A percentile compares a stretch with the other conserved stretches of the same genome.
These are phyloP conservation scores for Artibeus lituratus DNA, from an alignment of 2,797 vertebrate genomes.

Conservation along the genomic window DNA sequence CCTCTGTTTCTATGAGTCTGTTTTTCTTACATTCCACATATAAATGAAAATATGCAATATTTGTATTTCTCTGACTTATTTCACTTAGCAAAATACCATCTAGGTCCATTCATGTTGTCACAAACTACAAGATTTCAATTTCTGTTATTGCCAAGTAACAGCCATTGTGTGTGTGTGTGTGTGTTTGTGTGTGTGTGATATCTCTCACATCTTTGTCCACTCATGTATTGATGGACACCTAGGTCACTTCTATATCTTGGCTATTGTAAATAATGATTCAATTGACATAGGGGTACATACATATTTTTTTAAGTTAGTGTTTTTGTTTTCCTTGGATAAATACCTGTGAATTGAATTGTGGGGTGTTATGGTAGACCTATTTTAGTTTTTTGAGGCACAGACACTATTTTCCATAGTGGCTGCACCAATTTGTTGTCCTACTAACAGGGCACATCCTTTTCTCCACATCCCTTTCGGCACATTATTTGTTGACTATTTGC, in stretches of 20 bases:
- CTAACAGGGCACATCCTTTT: not conserved
- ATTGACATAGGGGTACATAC: not conserved
- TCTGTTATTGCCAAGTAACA: no score
- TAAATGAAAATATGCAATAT: no score
- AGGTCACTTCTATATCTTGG: not conserved
- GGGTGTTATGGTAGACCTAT: not conserved
- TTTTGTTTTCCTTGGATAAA: no score
- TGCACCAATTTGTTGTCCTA: not conserved
- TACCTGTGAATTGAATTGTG: not conserved
- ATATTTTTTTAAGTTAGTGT: not conserved
- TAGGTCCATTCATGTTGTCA: no score
- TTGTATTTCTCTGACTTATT: no score
- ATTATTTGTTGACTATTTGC: not conserved
- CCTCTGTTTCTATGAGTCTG: no score
- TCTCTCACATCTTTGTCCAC: no score
- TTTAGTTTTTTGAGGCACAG: not conserved
- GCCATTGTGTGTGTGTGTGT: no score
- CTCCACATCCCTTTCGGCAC: not conserved
- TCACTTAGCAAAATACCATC: no score
- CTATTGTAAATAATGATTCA: not conserved
- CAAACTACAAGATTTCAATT: no score
- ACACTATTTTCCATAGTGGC: not conserved
- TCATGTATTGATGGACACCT: not conserved
- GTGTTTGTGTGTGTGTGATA: no score
- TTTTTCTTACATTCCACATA: no score